Evolutionary conservation across 2,888 invertebrate species (phyloP).

Genomic region (Trachelus iudaicus): DNA sequence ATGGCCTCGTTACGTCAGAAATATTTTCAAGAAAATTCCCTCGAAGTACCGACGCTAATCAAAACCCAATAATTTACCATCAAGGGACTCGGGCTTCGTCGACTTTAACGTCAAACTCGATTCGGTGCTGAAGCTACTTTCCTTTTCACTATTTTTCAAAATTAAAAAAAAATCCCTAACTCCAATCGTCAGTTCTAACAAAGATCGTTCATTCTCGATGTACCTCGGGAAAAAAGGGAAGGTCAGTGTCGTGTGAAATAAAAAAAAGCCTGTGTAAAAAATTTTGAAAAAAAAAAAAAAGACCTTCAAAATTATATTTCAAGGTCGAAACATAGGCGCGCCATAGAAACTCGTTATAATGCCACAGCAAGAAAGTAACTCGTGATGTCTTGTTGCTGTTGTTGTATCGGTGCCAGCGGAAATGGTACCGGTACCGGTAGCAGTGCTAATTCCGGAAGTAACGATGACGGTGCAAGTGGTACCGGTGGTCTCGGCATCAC

Average conservation of each 20-base stretch:
- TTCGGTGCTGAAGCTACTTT: background rate
- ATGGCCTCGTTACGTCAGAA: background rate
- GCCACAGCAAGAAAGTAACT: slow-evolving; percentile 29
- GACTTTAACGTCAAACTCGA: background rate
- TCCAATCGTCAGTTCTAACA: background rate
- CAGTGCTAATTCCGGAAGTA: slow-evolving; percentile 26
- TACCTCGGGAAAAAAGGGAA: background rate
- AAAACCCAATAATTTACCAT: background rate
- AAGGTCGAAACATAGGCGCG: background rate
- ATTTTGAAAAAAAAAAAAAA: too few species aligned
- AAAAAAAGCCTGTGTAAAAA: background rate
- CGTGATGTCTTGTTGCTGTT: slow-evolving; percentile 58
- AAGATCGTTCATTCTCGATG: background rate
- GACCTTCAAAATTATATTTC: background rate
- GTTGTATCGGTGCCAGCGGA: slow-evolving; percentile 32
- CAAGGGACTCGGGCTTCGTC: background rate
- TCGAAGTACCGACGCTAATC: background rate
- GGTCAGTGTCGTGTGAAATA: background rate
- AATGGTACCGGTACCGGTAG: slow-evolving; percentile 23
- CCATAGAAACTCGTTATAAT: background rate
- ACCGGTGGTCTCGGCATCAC: slow-evolving; percentile 51
- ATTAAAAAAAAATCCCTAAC: background rate
- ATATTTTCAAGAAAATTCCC: background rate
- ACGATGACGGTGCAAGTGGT: slow-evolving; percentile 34
- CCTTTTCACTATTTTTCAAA: background rate